These are phyloP conservation scores for Synergus japonicus DNA, from an alignment of 2,888 invertebrate genomes.

Conservation along the genomic window DNA sequence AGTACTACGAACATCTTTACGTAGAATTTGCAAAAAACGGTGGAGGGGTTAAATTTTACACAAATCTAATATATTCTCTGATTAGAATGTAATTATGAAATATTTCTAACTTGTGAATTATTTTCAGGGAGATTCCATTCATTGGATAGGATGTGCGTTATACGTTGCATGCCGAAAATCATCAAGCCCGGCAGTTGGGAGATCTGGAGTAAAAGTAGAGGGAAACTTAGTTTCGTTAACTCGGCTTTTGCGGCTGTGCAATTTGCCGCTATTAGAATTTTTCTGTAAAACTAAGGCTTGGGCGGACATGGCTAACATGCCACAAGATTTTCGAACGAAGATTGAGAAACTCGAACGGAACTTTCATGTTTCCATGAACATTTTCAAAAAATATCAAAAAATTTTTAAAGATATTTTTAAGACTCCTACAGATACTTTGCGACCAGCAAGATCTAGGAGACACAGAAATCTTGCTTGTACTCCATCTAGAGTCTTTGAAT, in stretches of 20 bases:
- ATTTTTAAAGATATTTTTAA: conserved; percentile 93
- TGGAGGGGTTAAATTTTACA: no score
- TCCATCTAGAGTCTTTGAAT: conserved; percentile 91
- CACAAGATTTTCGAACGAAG: conserved; percentile 89
- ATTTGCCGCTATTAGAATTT: conserved; percentile 95
- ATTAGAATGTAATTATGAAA: no score
- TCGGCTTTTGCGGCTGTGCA: conserved; percentile 91
- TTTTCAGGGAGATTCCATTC: conserved; percentile 89
- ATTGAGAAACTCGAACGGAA: conserved; percentile 92
- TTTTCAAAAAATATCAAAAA: conserved; percentile 94
- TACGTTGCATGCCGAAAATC: conserved; percentile 93
- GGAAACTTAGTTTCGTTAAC: conserved; percentile 96
- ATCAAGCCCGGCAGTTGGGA: conserved; percentile 88
- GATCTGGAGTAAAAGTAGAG: conserved; percentile 85
- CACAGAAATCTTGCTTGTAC: conserved; percentile 88
- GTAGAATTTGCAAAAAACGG: no score
- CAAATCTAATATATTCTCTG: no score
- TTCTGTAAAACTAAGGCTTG: conserved; percentile 96
- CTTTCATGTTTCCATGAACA: conserved; percentile 95
- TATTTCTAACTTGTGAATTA: not conserved
- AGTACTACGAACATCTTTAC: no score
- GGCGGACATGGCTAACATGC: conserved; percentile 95
- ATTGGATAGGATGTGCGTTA: conserved; percentile 97
- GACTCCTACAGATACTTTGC: conserved; percentile 81
- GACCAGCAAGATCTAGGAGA: conserved; percentile 81